Evolutionary conservation across 2,797 vertebrate genomes (phyloP), one percentile per base, ranked within the genome.

Genomic region (Schizopygopsis malacanthus): DNA sequence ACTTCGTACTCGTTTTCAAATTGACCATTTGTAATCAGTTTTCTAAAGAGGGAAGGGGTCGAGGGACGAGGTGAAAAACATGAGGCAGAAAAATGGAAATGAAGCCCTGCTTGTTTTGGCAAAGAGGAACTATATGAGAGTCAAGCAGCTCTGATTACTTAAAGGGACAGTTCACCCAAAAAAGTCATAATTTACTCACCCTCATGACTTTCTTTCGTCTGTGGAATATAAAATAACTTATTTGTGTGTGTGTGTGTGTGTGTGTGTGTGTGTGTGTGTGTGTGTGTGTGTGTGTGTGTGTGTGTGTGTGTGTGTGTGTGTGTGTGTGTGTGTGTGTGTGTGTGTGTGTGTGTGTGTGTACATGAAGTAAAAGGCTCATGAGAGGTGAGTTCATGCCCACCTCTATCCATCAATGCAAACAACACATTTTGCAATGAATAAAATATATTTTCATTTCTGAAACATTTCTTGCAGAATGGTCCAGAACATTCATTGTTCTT

Each of bases 21-120:
- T 94, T 95, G 94, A 95, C 94, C 94, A 93, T 95, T 95, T 95
- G 93, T 95, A 95, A 95, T 96, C 94, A 94, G 93, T 92, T 94
- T 94, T 94, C 92, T 91, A 93, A 95, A 94, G 92, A 59, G 25
- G 50, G 61, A 59, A 80, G 71, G 56, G 65, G 67, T 25, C 28
- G 67, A 71, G 79, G 73, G 39, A 86, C 61, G 39, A 77, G 43
- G 75, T 61, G 82, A 82, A 90, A 86, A 83, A 92, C 89, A 91
- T 93, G 90, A 56, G 77, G 67, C 41, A 80, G 69, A 80, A 86
- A 87, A 90, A 77, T 80, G 75, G 41, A 89, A 87, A 89, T 87
- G 59, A 79, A 78, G 75, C 50, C n/a, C 59, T 84, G 45, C 45
- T 77, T 87, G 73, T 79, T 87, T 79, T 72, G 77, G 54, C 79